Base-by-base conservation (phyloP, 2,113 vertebrate species). In the Edolisoma coerulescens region DNA sequence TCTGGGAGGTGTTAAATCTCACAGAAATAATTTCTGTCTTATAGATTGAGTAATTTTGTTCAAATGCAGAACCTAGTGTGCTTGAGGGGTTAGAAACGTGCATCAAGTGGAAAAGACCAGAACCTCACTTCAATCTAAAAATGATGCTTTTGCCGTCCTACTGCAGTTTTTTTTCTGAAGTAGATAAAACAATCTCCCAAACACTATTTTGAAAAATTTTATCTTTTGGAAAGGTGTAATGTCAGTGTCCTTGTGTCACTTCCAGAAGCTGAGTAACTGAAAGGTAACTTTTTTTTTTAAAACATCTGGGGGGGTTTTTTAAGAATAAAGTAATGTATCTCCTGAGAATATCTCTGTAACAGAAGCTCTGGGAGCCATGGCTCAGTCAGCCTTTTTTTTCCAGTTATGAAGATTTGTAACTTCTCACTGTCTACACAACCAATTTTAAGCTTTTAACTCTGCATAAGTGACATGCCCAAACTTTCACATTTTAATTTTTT, bases 381-480 rank as follows among this genome's bases (percentile, higher is more conserved):
- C 13, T 69, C 27, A 37, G 32, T 53, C 42, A 76, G 14, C 6
- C 10, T 32, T 87, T 92, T 82, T 13, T n/a, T 3, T 5, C 13
- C 18, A 4, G 1, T 76, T 37, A 13, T 37, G 41, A 17, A 87
- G 19, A 7, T 50, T 68, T 88, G 35, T 63, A 42, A 79, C 20
- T 67, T 90, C 47, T 68, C 54, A 56, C 6, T 39, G 22, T 61
- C n/a, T 52, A 9, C 26, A 45, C 19, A 73, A 61, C 5, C 33
- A 39, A 1, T 27, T 49, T 39, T 17, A 86, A 59, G 10, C 15
- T 67, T 87, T 57, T 82, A 90, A 42, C 7, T 59, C 26, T 57
- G 13, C 0, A 0, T 77, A n/a, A 32, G 24, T 52, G 45, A 65
- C 2, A 5, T 47, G 41, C 13, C 16, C 6, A 9, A 11, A 47